These are phyloP conservation scores for Rousettus madagascariensis DNA, from an alignment of 2,797 vertebrate species.

Conservation along the genomic window DNA sequence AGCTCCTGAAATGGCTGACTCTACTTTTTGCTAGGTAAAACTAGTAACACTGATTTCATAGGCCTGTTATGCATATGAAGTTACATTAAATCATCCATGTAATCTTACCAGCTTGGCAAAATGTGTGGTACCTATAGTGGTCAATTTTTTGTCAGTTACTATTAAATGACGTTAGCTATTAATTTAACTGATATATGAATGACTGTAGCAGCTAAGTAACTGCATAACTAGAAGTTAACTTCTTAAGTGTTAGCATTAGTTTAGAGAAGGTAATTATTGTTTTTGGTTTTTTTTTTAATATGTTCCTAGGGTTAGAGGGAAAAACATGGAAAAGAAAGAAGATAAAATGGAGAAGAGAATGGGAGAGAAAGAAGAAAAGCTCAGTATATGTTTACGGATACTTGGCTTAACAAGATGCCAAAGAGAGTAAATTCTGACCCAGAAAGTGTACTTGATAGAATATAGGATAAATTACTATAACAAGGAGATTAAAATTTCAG, in stretches of 20 bases:
- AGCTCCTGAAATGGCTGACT: background rate
- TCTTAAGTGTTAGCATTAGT: background rate
- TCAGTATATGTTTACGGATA: background rate
- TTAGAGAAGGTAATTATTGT: background rate
- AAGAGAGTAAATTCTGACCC: background rate
- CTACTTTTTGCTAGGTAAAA: background rate
- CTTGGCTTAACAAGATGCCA: background rate
- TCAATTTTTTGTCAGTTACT: background rate
- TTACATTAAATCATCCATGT: background rate
- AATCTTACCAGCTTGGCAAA: background rate
- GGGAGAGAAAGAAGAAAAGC: background rate
- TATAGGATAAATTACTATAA: background rate
- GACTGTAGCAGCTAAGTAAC: background rate
- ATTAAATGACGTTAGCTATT: background rate
- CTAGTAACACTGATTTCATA: background rate
- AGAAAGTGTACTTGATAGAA: background rate
- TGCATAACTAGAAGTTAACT: background rate
- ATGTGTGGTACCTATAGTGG: background rate
- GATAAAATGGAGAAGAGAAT: background rate
- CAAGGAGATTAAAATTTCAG: background rate
- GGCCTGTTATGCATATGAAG: background rate
- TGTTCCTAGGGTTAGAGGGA: background rate
- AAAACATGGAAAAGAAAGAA: background rate
- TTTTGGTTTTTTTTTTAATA: background rate
- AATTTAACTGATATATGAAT: background rate